Evolutionary conservation across 2,113 vertebrate species (phyloP).

Genomic region (Engraulis encrasicolus): DNA sequence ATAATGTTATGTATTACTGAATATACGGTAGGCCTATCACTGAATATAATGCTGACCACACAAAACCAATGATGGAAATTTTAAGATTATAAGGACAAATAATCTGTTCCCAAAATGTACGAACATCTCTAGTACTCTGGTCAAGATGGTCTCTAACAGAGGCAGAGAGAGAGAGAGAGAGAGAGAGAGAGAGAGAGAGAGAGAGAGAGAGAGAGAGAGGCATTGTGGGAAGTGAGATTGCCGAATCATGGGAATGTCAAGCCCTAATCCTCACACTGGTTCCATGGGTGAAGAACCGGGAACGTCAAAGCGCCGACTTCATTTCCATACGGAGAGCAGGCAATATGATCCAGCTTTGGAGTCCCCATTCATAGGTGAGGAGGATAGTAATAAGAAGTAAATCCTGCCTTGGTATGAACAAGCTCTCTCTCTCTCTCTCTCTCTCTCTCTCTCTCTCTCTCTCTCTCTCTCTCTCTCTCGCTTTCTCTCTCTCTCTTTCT

Average conservation of each 20-base stretch:
- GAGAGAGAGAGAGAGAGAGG: neutral
- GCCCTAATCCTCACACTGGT: neutral
- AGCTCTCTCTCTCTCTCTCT: too few relatives aligned
- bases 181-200: conserved; percentile 2
- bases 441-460: neutral
- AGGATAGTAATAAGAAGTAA: neutral
- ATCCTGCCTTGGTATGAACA: neutral
- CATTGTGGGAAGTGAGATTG: neutral
- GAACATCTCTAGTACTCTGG: neutral
- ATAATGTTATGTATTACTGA: too few relatives aligned
- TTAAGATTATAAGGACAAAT: neutral
- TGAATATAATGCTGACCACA: too few relatives aligned
- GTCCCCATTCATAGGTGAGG: conserved; percentile 9
- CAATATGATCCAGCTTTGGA: conserved; percentile 2
- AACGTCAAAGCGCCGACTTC: conserved; percentile 12
- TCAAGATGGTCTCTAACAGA: neutral
- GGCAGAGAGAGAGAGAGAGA: neutral
- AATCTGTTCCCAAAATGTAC: neutral
- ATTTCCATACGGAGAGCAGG: conserved; percentile 5
- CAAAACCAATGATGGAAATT: neutral
- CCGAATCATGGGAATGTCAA: neutral
- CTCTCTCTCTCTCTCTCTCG: too few relatives aligned
- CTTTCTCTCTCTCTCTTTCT: too few relatives aligned
- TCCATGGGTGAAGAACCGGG: neutral
- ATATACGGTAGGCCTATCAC: too few relatives aligned